Evolutionary conservation across 2,797 vertebrate genomes (phyloP), one percentile per base, ranked within the genome.

Genomic region (Cheirogaleus major): DNA sequence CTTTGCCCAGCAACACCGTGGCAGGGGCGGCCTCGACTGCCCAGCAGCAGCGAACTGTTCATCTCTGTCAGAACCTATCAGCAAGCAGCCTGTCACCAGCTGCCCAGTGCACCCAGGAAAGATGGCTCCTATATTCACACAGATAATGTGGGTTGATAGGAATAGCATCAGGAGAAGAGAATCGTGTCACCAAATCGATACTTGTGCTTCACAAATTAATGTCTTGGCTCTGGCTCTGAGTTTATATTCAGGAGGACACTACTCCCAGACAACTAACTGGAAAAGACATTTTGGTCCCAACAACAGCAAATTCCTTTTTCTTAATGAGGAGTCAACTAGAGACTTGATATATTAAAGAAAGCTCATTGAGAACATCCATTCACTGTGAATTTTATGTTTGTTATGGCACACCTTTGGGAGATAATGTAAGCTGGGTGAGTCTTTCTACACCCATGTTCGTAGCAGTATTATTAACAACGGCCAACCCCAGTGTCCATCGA

Each of bases 111-210:
- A 73, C 52, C 2, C 2, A 15, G 35, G 41, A 35, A 83, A 91
- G 91, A 80, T 7, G 45, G 48, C 38, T 89, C 76, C 75, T 89
- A 25, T 50, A 82, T 76, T 67, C 94, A 83, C 79, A 85, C 59
- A 88, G 93, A 97, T 93, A 81, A 95, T 95, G 65, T 55, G 69
- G 55, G 89, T 63, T 86, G 88, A 93, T 84, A 89, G 90, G 86
- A 94, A 90, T 38, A 93, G 94, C 89, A 81, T 45, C 67, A 12
- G 57, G 84, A 67, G 75, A 92, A 93, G 69, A 87, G 78, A 72
- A 27, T 63, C 69, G 88, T 7, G 0, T 93, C 93, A 89, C 90
- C 88, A 65, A 70, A 95, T 96, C 97, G 93, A 97, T 92, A 73
- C 92, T 59, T n/a, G 65, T 67, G 59, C 59, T 85, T 78, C 78